A percentile compares a stretch with the other conserved stretches of the same genome.
These are phyloP conservation scores for Pristionchus arcanus DNA, from an alignment of 2,888 invertebrate species.

Conservation along the genomic window DNA sequence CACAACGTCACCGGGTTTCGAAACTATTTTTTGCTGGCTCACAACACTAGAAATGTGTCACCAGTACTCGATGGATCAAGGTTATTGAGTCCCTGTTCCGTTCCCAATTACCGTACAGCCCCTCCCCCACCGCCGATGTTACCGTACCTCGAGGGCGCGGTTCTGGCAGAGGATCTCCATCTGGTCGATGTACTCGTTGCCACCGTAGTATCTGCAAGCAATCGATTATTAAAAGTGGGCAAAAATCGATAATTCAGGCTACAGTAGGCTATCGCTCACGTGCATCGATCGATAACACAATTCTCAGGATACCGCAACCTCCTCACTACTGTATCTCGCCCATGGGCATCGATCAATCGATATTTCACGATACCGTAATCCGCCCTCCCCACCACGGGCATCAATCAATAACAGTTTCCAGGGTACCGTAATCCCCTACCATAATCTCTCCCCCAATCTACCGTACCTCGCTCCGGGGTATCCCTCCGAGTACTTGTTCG, in stretches of 20 bases:
- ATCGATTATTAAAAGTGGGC: no score
- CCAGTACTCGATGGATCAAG: no score
- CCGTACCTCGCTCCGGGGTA: constrained; percentile 82
- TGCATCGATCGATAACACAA: background rate
- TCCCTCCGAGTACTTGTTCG: constrained; percentile 84
- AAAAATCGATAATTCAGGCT: background rate
- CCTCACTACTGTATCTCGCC: no score
- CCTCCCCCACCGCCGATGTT: background rate
- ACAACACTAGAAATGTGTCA: no score
- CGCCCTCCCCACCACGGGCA: background rate
- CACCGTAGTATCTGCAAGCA: constrained; percentile 93
- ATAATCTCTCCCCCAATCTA: background rate
- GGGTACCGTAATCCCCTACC: background rate
- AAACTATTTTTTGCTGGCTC: no score
- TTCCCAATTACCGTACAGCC: no score
- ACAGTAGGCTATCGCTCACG: no score
- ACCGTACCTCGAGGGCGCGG: constrained; percentile 84
- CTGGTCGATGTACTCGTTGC: constrained; percentile 95
- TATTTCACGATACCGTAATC: background rate
- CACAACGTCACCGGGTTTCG: no score
- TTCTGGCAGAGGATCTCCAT: constrained; percentile 92
- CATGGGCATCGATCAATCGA: no score
- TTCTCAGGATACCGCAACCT: background rate
- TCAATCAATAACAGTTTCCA: background rate
- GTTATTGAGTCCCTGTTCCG: no score